Percentiles rank a stretch among this genome's conserved stretches.
Evolutionary conservation across 2,888 invertebrate species (phyloP).

Genomic region (Lysandra bellargus): DNA sequence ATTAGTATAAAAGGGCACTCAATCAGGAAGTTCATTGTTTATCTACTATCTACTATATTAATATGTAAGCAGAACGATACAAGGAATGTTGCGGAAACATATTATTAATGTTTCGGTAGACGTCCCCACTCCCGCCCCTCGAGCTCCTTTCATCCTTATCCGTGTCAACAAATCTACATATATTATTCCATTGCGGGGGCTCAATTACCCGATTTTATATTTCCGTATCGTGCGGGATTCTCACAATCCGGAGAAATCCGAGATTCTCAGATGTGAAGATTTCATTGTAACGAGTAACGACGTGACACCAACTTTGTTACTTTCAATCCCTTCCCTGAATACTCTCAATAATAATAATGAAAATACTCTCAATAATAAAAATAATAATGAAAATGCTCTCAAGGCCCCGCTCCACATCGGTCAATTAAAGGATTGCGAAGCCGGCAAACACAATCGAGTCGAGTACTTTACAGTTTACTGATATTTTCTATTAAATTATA

Average conservation of each 20-base stretch:
- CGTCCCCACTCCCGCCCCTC: background rate
- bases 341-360: background rate
- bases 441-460: background rate
- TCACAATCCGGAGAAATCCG: slow-evolving; percentile 41
- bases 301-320: background rate
- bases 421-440: background rate
- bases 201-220: slow-evolving; percentile 70
- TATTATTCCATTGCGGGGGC: slow-evolving; percentile 64
- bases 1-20: slow-evolving; percentile 50
- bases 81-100: slow-evolving; percentile 11
- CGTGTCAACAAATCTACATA: slow-evolving; percentile 57
- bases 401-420: background rate
- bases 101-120: background rate
- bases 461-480: too few relatives aligned
- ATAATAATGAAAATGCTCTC: too few relatives aligned
- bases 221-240: slow-evolving; percentile 48
- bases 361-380: background rate
- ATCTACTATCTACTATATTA: too few relatives aligned
- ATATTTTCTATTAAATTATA: too few relatives aligned
- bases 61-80: background rate
- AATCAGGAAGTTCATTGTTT: background rate
- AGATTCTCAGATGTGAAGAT: slow-evolving; percentile 36
- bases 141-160: slow-evolving; percentile 45
- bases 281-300: slow-evolving; percentile 18
- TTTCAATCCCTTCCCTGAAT: background rate